Conservation (phyloP, 2,113 vertebrate species). For the Pachyramphus minor region DNA sequence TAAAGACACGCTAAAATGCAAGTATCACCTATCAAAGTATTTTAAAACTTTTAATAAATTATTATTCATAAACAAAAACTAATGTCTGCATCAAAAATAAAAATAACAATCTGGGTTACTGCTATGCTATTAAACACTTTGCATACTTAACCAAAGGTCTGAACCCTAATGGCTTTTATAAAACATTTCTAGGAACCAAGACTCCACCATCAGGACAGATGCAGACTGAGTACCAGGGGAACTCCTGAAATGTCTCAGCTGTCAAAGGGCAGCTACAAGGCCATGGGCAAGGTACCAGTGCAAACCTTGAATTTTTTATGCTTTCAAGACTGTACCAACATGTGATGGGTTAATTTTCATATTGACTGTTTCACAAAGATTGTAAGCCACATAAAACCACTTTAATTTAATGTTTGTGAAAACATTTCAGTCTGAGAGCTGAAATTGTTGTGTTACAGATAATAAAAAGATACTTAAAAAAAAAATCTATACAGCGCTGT, state of each 20-base stretch:
- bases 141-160: not conserved
- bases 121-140: not conserved
- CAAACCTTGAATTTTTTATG: not conserved
- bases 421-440: constrained; percentile 5
- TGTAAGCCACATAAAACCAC: not conserved
- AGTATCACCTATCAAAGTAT: not conserved
- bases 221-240: not conserved
- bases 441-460: constrained; percentile 16
- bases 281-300: not conserved
- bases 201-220: not conserved
- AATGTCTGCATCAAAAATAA: not conserved
- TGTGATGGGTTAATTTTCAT: not conserved
- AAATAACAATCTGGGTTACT: not conserved
- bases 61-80: not conserved
- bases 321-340: not conserved
- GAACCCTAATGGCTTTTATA: not conserved
- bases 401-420: constrained; percentile 11
- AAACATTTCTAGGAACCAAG: not conserved
- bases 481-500: not conserved
- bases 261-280: not conserved
- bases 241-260: not conserved
- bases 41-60: not conserved
- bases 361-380: not conserved
- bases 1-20: not conserved
- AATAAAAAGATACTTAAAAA: not conserved